Evolutionary conservation across 23 tunicate genomes (phyloP), one percentile per base, ranked within the genome.

Genomic region (Oikopleura dioica): DNA sequence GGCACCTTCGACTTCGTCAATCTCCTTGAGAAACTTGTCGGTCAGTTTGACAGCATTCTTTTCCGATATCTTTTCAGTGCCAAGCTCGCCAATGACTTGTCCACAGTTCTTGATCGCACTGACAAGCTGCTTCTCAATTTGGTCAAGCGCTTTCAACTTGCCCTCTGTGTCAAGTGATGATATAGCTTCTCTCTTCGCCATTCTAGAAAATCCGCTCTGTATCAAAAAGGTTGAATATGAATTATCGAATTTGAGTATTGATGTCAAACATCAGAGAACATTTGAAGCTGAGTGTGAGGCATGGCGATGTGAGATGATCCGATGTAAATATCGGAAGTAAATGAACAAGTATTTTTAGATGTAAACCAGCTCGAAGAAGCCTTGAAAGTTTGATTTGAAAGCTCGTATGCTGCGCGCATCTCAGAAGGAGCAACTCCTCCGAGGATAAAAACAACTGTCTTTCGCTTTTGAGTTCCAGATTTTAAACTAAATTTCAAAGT

Each of bases 341-440:
- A 12, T 24, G 26, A 5, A 12, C 26, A 23, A 16, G 16, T 31
- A 2, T 23, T 16, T 23, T 31, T 31, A 28, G 26, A 63, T 63
- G 72, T 12, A 28, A 63, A 63, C 72, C 72, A 63, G n/a, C n/a
- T n/a, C 72, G 72, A 63, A 16, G 29, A 16, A 2, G 16, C 72
- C 26, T 63, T 63, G 55, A 21, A 4, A 12, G 2, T 28, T 28
- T 63, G 33, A 63, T 92, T 92, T 34, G 99, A 83, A 69, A 86
- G 85, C 81, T 94, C 99, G 69, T 94, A 94, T 69, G 99, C 99
- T 63, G 80, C 36, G 51, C 99, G 79, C 81, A 94, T 94, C 75
- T 94, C 99, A 26, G 88, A 82, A 84, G 86, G 82, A 0, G 95
- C 68, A 82, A 94, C 92, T 37, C 99, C 99, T 32, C 99, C 99